phyloP scores from a whole-genome alignment of 2,797 vertebrate species.

The Cuculus canorus region DNA sequence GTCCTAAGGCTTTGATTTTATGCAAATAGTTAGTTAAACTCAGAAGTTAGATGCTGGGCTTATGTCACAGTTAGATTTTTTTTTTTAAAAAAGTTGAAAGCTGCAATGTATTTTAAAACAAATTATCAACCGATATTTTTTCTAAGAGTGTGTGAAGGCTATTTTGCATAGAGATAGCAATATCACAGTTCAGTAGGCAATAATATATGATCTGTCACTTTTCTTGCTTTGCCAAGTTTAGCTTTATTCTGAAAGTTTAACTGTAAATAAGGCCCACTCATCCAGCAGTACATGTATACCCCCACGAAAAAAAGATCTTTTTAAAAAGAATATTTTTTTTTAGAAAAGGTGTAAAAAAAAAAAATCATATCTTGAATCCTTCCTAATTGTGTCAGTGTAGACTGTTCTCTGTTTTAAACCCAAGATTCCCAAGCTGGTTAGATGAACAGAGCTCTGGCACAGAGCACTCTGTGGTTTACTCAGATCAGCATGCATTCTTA shows the following conservation, averaged over 20 bases:
- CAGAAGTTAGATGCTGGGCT: not conserved
- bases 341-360: not conserved
- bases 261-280: not conserved
- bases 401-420: not conserved
- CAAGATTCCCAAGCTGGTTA: not conserved
- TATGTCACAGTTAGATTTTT: not conserved
- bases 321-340: not conserved
- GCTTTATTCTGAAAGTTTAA: not conserved
- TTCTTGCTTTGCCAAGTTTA: not conserved
- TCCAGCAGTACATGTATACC: not conserved
- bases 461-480: not conserved
- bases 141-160: not conserved
- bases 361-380: not conserved
- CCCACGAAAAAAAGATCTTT: fast-evolving
- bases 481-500: not conserved
- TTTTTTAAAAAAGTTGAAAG: not conserved
- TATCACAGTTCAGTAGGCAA: slow-evolving; percentile 3
- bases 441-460: not conserved
- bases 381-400: not conserved
- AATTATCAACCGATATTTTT: not conserved
- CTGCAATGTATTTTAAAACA: not conserved
- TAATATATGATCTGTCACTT: not conserved
- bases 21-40: slow-evolving; percentile 28
- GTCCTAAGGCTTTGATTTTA: slow-evolving; percentile 50
- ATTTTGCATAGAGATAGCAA: slow-evolving; percentile 1